A percentile compares a stretch with the other conserved stretches of the same genome.
These are phyloP conservation scores for Hypsibius dujardini DNA, from an alignment of 1,140 invertebrate species.

Conservation along the genomic window DNA sequence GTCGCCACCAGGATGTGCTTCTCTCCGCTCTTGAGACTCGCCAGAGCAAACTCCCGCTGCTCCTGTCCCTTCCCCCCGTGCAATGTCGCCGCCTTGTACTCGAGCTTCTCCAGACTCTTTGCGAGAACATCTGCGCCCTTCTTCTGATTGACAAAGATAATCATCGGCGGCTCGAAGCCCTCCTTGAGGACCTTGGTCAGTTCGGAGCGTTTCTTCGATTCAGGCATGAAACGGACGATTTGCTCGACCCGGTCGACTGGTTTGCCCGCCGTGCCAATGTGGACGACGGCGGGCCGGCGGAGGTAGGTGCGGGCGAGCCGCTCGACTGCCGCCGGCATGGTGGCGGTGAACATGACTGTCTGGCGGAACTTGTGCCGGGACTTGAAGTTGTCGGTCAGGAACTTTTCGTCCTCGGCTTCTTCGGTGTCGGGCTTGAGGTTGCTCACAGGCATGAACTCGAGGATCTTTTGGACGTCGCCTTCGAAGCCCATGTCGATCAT, in stretches of 20 bases:
- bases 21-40: conserved; percentile 69
- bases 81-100: conserved; percentile 83
- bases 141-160: conserved; percentile 99
- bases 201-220: conserved; percentile 65
- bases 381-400: conserved; percentile 79
- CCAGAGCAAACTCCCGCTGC: conserved; percentile 91
- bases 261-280: conserved; percentile 95
- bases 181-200: conserved; percentile 44
- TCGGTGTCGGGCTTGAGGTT: conserved; percentile 97
- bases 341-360: conserved; percentile 99
- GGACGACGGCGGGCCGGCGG: conserved; percentile 83
- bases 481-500: conserved; percentile 99
- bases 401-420: conserved; percentile 84
- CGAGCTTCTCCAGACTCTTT: conserved; percentile 87
- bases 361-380: conserved; percentile 92
- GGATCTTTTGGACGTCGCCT: conserved; percentile 88
- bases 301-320: conserved; percentile 82
- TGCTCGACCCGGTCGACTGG: conserved; percentile 95
- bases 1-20: conserved; percentile 99
- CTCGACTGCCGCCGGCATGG: conserved; percentile 96
- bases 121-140: conserved; percentile 95
- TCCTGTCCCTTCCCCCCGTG: conserved; percentile 99
- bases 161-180: conserved; percentile 77
- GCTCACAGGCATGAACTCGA: conserved; percentile 93
- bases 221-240: conserved; percentile 82